These are phyloP conservation scores for Eretmocerus hayati DNA, from an alignment of 2,888 invertebrate genomes.

Conservation along the genomic window DNA sequence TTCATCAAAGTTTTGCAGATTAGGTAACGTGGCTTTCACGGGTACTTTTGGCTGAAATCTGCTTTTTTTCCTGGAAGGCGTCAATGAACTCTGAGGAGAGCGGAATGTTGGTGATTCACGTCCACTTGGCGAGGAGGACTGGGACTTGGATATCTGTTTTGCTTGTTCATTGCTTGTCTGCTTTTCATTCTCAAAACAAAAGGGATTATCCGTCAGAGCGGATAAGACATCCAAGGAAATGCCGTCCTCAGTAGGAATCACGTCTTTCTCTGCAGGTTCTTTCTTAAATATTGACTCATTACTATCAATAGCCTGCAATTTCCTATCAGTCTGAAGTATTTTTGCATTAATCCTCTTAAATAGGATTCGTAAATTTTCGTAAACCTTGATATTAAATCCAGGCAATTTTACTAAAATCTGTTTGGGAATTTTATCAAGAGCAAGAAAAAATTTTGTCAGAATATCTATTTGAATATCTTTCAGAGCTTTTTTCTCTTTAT, in stretches of 20 bases:
- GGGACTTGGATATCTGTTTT: too few relatives aligned
- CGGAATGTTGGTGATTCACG: too few relatives aligned
- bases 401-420: constrained; percentile 56
- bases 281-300: not conserved
- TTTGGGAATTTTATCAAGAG: constrained; percentile 59
- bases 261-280: not conserved
- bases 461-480: constrained; percentile 55
- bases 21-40: constrained; percentile 36
- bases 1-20: too few relatives aligned
- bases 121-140: too few relatives aligned
- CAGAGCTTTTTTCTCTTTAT: constrained; percentile 32
- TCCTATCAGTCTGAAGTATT: constrained; percentile 46
- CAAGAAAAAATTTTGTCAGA: constrained; percentile 57
- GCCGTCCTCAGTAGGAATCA: not conserved
- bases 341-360: constrained; percentile 56
- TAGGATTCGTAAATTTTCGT: constrained; percentile 53
- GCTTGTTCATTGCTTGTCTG: not conserved
- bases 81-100: not conserved
- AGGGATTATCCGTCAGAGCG: too few relatives aligned
- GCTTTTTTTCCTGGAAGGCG: constrained; percentile 14
- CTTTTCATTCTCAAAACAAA: not conserved
- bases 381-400: constrained; percentile 54
- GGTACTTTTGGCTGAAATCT: constrained; percentile 39
- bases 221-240: not conserved
- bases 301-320: constrained; percentile 19